These are phyloP conservation scores for Calyptomena viridis DNA, from an alignment of 2,113 vertebrate genomes.

Conservation along the genomic window DNA sequence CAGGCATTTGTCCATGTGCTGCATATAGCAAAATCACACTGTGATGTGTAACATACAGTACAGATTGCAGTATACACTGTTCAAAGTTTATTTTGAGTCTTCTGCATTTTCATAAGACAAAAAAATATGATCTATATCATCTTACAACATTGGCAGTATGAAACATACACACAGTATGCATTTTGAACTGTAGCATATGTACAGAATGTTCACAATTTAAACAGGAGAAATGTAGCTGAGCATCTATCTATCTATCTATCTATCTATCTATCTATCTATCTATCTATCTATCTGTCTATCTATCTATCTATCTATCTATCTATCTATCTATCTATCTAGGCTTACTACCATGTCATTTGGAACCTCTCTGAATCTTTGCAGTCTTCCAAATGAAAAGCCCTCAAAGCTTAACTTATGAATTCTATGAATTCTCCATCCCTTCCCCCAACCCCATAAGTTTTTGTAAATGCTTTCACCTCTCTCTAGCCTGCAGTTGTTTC, in stretches of 20 bases:
- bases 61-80: slow-evolving; percentile 66
- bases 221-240: slow-evolving; percentile 57
- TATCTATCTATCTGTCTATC: not conserved
- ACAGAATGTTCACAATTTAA: slow-evolving; percentile 69
- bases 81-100: slow-evolving; percentile 67
- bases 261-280: slow-evolving; percentile 1
- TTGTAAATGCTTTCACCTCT: not conserved
- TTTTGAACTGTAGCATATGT: slow-evolving; percentile 72
- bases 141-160: slow-evolving; percentile 70
- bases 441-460: fast-evolving
- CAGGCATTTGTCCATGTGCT: slow-evolving; percentile 60
- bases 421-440: not conserved
- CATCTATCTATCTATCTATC: not conserved
- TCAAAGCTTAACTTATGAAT: not conserved
- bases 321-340: not conserved
- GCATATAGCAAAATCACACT: slow-evolving; percentile 59
- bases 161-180: slow-evolving; percentile 71
- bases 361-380: not conserved
- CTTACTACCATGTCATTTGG: not conserved
- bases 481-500: not conserved
- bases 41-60: slow-evolving; percentile 64
- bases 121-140: slow-evolving; percentile 71
- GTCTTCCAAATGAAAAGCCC: not conserved
- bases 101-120: slow-evolving; percentile 69
- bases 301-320: not conserved